Evolutionary conservation across 2,888 invertebrate genomes (phyloP), one percentile per base, ranked within the genome.

Genomic region (Portevinia maculata): DNA sequence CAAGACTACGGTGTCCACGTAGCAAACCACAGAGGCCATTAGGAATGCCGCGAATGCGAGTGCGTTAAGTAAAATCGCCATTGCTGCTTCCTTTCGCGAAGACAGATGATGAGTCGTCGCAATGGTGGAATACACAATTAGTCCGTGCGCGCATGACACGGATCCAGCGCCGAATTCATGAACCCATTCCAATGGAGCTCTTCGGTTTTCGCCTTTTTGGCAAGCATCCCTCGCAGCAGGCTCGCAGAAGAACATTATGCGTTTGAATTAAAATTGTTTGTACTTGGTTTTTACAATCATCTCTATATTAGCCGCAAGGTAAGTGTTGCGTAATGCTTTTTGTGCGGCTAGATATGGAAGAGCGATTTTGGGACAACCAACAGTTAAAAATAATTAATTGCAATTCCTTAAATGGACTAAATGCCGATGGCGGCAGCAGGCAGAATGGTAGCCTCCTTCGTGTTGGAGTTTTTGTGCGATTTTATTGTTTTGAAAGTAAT

Each of bases 341-440:
- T 24, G 39, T 53, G 30, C 3, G 24, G 37, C 71, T 76, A 52
- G 69, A 69, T 46, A n/a, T n/a, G n/a, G 24, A 8, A 39, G 21
- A 11, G 53, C 46, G 53, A 65, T 59, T 79, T 79, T 41, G 48
- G 73, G 73, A 79, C 73, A 59, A 73, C 44, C 50, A 89, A 89
- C 90, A 90, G 90, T 90, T 90, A 90, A 90, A 90, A 90, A 90
- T 90, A 90, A 90, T 90, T 90, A 90, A 90, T 90, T 90, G 90
- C 89, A 87, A 88, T 89, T 87, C 90, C 90, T 88, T 89, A 89
- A 89, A 90, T 87, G 90, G 90, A 87, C 86, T 87, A 87, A 87
- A 89, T 85, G 76, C 73, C 81, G 32, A 70, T 81, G 74, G 69
- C 44, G 65, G 71, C 48, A 11, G 70, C 30, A 11, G 52, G 11